Evolutionary conservation across 2,888 invertebrate species (phyloP).

Genomic region (Drosophila paramelanica): DNA sequence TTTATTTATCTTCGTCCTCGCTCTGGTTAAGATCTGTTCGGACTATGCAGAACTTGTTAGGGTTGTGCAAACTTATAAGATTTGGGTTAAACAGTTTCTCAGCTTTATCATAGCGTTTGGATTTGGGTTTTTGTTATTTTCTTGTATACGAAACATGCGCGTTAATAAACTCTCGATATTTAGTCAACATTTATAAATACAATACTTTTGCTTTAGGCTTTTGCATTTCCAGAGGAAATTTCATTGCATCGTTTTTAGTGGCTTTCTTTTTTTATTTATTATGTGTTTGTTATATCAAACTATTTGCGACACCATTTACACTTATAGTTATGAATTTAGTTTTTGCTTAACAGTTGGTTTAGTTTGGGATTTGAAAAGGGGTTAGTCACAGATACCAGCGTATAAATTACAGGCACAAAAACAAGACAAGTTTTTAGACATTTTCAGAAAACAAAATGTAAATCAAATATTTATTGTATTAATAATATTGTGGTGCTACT

Average conservation of each 20-base stretch:
- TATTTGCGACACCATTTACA: slow-evolving; percentile 42
- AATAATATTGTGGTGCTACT: slow-evolving; percentile 56
- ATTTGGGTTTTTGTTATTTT: slow-evolving; percentile 5
- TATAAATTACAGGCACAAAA: slow-evolving; percentile 35
- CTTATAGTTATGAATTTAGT: slow-evolving; percentile 28
- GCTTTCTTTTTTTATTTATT: slow-evolving; percentile 14
- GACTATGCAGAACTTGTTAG: slow-evolving; percentile 4
- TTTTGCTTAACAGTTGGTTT: slow-evolving; percentile 20
- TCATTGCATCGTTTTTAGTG: slow-evolving; percentile 27
- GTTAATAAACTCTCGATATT: slow-evolving; percentile 47
- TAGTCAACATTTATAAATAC: slow-evolving; percentile 73
- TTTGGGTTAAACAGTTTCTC: slow-evolving; percentile 16
- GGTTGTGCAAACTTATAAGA: slow-evolving; percentile 11
- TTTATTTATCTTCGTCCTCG: slow-evolving; percentile 6
- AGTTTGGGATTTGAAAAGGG: slow-evolving; percentile 10
- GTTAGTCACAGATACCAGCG: slow-evolving; percentile 51
- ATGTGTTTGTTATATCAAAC: slow-evolving; percentile 8
- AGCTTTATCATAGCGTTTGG: slow-evolving; percentile 30
- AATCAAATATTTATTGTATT: slow-evolving; percentile 69
- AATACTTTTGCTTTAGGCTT: slow-evolving; percentile 64
- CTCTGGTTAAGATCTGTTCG: slow-evolving; percentile 16
- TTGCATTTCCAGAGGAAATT: slow-evolving; percentile 37
- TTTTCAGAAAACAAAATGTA: slow-evolving; percentile 41
- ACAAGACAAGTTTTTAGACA: slow-evolving; percentile 41
- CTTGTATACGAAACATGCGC: slow-evolving; percentile 34